A percentile compares a stretch with the other conserved stretches of the same genome.
phyloP scores from a whole-genome alignment of 2,113 vertebrate species.

The Oxygymnocypris stewartii region DNA sequence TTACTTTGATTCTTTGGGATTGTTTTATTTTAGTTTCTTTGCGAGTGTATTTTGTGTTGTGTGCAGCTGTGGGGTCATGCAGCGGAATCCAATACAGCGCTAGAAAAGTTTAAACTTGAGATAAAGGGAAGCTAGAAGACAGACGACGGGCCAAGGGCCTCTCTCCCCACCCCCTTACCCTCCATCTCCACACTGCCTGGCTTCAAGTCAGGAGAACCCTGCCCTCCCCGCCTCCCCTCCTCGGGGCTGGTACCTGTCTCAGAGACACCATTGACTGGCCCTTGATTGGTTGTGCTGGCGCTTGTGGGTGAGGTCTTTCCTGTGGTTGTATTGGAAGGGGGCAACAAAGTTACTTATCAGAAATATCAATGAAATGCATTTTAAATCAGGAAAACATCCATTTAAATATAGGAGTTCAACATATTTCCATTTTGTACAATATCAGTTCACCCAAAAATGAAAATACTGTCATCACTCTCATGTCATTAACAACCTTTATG shows the following conservation, averaged over 20 bases:
- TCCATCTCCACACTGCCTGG: slow-evolving; percentile 85
- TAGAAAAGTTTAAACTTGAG: slow-evolving; percentile 37
- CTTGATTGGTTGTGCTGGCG: slow-evolving; percentile 77
- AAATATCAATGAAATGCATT: slow-evolving; percentile 66
- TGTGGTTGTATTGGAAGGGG: slow-evolving; percentile 76
- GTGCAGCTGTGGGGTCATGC: slow-evolving; percentile 66
- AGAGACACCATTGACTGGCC: slow-evolving; percentile 74
- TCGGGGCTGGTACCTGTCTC: slow-evolving; percentile 79
- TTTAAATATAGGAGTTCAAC: not conserved
- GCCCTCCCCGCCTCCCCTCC: slow-evolving; percentile 76
- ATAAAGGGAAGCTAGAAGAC: slow-evolving; percentile 53
- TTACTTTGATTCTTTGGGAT: not conserved
- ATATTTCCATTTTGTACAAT: not conserved
- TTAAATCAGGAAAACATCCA: slow-evolving; percentile 29
- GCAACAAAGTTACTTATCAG: slow-evolving; percentile 78
- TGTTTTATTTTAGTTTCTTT: not conserved
- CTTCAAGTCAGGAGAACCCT: slow-evolving; percentile 80
- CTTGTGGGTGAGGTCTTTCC: slow-evolving; percentile 81
- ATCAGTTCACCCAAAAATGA: not conserved
- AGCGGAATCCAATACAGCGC: slow-evolving; percentile 71
- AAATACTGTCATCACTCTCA: not conserved
- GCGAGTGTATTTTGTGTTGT: slow-evolving; percentile 59
- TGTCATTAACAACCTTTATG: not conserved
- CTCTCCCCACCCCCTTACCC: slow-evolving; percentile 81
- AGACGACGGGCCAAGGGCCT: slow-evolving; percentile 54